Percentiles rank a stretch among this genome's conserved stretches.
Conservation (phyloP, 2,113 vertebrate genomes). For the Papio anubis region DNA sequence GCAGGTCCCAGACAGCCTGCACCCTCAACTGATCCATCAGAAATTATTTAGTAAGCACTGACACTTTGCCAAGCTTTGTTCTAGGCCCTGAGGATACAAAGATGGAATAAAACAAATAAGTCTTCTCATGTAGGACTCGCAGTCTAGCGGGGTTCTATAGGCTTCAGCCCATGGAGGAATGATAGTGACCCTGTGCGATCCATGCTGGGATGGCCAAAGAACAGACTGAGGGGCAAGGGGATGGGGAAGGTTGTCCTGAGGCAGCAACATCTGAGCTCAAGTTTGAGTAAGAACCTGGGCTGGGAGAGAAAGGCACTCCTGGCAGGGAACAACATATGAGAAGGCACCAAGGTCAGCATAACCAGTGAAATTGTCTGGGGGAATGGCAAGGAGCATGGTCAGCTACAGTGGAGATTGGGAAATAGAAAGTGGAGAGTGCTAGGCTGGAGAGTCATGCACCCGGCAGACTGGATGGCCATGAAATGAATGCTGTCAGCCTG, state of each 20-base stretch:
- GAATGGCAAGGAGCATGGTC: fast-evolving
- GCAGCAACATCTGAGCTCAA: background rate
- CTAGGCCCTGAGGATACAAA: background rate
- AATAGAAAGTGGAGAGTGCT: too few relatives aligned
- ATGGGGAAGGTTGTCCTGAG: background rate
- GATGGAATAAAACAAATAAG: background rate
- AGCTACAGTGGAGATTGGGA: too few relatives aligned
- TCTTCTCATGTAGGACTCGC: background rate
- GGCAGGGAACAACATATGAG: background rate
- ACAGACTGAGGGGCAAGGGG: background rate
- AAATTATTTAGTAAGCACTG: background rate
- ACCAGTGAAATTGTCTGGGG: too few relatives aligned
- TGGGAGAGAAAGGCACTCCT: background rate
- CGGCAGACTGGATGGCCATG: fast-evolving
- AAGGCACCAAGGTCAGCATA: background rate
- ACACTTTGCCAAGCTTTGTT: background rate
- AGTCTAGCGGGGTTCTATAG: too few relatives aligned
- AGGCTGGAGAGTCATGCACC: background rate
- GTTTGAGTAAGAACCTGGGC: background rate
- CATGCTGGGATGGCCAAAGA: background rate
- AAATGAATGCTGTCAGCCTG: background rate
- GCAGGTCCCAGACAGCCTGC: background rate
- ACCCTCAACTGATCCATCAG: background rate
- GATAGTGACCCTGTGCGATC: background rate
- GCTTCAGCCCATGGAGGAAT: background rate